These are phyloP conservation scores for Todiramphus chloris DNA, from an alignment of 2,113 vertebrate genomes.

Conservation along the genomic window DNA sequence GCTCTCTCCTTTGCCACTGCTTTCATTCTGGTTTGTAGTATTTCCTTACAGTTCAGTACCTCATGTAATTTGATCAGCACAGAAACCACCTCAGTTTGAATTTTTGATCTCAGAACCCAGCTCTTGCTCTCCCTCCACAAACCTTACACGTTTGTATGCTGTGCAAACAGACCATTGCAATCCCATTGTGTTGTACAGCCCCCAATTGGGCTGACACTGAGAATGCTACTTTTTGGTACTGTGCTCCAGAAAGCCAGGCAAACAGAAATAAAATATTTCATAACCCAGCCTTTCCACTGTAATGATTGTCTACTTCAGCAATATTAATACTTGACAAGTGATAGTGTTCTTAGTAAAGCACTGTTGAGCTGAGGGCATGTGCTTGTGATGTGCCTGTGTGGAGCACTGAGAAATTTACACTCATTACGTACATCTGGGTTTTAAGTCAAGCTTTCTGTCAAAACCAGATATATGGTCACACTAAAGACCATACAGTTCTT, in stretches of 20 bases:
- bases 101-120: background rate
- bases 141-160: background rate
- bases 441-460: background rate
- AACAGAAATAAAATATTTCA: background rate
- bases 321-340: background rate
- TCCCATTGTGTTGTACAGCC: background rate
- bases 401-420: background rate
- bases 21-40: background rate
- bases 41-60: background rate
- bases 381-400: background rate
- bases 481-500: background rate
- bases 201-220: background rate
- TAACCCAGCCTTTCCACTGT: background rate
- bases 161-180: background rate
- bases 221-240: background rate
- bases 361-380: fast-evolving
- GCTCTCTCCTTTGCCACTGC: background rate
- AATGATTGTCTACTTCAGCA: background rate
- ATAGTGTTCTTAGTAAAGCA: background rate
- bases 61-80: background rate
- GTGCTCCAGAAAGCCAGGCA: background rate
- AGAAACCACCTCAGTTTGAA: background rate
- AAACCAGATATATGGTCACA: background rate
- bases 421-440: background rate
- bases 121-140: background rate